These are phyloP conservation scores for Eupsittula cactorum DNA, from an alignment of 2,113 vertebrate species.

Conservation along the genomic window DNA sequence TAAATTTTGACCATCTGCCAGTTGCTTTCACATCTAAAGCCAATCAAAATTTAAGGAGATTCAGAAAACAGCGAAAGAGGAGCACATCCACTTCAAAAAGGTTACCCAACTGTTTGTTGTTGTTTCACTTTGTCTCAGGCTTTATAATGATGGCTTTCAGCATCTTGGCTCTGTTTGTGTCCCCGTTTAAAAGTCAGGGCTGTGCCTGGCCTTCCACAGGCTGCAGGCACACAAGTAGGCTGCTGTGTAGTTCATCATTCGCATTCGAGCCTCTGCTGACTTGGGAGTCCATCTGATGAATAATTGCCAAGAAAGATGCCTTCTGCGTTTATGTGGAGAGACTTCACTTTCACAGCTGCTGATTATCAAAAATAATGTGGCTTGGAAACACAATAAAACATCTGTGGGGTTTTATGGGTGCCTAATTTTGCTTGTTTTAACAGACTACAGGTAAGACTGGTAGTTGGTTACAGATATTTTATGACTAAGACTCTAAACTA, in stretches of 20 bases:
- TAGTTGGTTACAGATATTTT: background rate
- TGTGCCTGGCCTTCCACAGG: background rate
- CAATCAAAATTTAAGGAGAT: conserved; percentile 50
- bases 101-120: conserved; percentile 41
- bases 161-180: conserved; percentile 27
- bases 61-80: conserved; percentile 34
- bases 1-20: conserved; percentile 46
- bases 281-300: background rate
- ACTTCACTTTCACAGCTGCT: conserved; percentile 21
- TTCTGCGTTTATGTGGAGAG: background rate
- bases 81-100: conserved; percentile 56
- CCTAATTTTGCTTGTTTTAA: background rate
- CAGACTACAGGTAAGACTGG: background rate
- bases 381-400: background rate
- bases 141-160: conserved; percentile 60
- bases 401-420: background rate
- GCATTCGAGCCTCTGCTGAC: background rate
- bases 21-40: conserved; percentile 57
- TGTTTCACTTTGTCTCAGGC: conserved; percentile 20
- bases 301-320: background rate
- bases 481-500: background rate
- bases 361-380: background rate
- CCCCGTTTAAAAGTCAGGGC: conserved; percentile 24
- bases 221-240: background rate
- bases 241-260: background rate